phyloP scores from a whole-genome alignment of 2,797 vertebrate species.

The Spinus pinus region DNA sequence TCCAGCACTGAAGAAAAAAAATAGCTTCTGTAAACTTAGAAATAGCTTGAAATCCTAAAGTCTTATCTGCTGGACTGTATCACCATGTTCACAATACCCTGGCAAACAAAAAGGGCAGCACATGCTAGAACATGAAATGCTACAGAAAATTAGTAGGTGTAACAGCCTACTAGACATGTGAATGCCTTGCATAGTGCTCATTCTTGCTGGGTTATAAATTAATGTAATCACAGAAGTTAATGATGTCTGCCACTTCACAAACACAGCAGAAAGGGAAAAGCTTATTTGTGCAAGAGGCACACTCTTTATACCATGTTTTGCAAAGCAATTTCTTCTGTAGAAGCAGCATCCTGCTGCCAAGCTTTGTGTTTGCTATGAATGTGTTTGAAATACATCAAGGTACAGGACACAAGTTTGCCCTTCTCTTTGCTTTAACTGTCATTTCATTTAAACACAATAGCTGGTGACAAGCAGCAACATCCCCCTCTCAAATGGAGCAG shows the following conservation, averaged over 20 bases:
- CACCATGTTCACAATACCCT: neutral
- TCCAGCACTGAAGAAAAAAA: neutral
- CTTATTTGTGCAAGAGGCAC: neutral
- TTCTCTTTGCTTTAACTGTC: neutral
- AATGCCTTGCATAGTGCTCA: constrained; percentile 13
- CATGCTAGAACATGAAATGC: constrained; percentile 29
- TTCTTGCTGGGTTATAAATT: constrained; percentile 49
- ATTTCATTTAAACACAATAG: neutral
- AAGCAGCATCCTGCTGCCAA: neutral
- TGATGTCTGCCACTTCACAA: constrained; percentile 13
- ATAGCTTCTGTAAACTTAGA: neutral
- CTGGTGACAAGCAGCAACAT: neutral
- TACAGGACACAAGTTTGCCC: neutral
- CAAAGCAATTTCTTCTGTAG: neutral
- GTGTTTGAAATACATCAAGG: neutral
- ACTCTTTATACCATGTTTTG: neutral
- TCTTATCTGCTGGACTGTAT: neutral
- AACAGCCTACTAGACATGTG: constrained; percentile 6
- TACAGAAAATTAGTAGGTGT: constrained; percentile 41
- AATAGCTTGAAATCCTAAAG: neutral
- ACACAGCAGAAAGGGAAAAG: constrained; percentile 4
- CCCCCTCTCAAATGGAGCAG: neutral
- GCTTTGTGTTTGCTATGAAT: neutral
- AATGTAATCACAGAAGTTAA: constrained; percentile 28
- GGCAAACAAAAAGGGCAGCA: constrained; percentile 7